Conservation (phyloP, 2,113 vertebrate species). For the Catagonus wagneri region DNA sequence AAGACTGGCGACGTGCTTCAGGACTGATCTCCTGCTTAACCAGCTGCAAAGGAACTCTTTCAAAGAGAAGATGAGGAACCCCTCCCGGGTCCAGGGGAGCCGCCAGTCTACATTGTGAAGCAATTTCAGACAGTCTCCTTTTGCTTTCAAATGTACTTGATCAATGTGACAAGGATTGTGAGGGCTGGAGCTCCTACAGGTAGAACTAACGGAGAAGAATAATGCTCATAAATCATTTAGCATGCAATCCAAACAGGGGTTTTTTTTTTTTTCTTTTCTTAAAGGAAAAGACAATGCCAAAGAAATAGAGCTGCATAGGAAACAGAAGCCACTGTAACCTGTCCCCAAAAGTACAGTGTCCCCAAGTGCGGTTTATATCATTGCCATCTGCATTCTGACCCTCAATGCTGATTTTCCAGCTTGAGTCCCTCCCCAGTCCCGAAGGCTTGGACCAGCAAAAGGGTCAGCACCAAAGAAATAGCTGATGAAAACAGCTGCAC, state of each 20-base stretch:
- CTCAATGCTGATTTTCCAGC: conserved; percentile 53
- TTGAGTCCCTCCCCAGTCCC: conserved; percentile 10
- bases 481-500: conserved; percentile 79
- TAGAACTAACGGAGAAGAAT: conserved; percentile 69
- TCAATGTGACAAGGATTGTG: conserved; percentile 65
- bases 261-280: conserved; percentile 73
- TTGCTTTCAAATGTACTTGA: conserved; percentile 79
- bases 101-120: background rate
- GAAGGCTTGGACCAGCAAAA: conserved; percentile 18
- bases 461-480: conserved; percentile 41
- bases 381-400: conserved; percentile 67
- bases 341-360: background rate
- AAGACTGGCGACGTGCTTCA: background rate
- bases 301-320: conserved; percentile 35
- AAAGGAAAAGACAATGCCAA: conserved; percentile 61
- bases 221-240: conserved; percentile 82
- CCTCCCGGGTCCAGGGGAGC: conserved; percentile 37
- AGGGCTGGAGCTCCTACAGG: conserved; percentile 73
- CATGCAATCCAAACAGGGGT: conserved; percentile 57
- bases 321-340: conserved; percentile 39
- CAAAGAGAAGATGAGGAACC: conserved; percentile 51
- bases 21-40: conserved; percentile 42
- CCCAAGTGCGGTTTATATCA: conserved; percentile 46
- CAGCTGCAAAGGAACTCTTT: conserved; percentile 48
- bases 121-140: conserved; percentile 62